phyloP scores from a whole-genome alignment of 2,888 invertebrate species.

The Andrena bucephala region DNA sequence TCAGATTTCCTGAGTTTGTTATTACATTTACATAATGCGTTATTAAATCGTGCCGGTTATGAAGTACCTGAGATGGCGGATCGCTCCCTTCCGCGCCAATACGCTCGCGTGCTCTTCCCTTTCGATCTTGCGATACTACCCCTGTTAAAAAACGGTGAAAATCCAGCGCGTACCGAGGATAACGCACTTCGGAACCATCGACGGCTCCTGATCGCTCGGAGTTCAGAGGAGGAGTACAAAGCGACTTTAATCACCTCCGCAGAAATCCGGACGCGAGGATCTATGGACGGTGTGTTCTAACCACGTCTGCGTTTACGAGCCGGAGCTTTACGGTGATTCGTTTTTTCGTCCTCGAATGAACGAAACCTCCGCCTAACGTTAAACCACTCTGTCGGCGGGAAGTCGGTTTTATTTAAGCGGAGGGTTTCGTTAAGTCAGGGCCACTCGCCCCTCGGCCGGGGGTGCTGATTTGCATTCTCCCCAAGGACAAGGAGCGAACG shows the following conservation, averaged over 20 bases:
- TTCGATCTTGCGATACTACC: background rate
- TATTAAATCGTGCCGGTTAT: slow-evolving; percentile 72
- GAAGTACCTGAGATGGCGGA: slow-evolving; percentile 77
- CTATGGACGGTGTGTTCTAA: background rate
- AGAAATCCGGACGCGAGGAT: background rate
- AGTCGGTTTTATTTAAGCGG: background rate
- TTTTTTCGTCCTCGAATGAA: no score
- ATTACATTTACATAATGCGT: slow-evolving; percentile 79
- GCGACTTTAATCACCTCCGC: background rate
- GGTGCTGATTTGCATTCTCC: slow-evolving; percentile 47
- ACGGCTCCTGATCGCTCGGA: background rate
- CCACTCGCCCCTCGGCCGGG: slow-evolving; percentile 8
- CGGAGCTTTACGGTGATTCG: no score
- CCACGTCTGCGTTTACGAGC: background rate
- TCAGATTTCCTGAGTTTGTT: slow-evolving; percentile 85
- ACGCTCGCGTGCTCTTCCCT: slow-evolving; percentile 6
- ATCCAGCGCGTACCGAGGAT: background rate
- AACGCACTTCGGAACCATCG: slow-evolving; percentile 11
- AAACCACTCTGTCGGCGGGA: background rate
- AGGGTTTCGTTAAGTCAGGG: slow-evolving; percentile 26
- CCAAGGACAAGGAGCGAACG: slow-evolving; percentile 29
- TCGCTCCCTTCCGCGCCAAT: slow-evolving; percentile 53
- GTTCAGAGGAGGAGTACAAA: background rate
- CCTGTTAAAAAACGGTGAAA: background rate
- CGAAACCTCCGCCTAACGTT: background rate